phyloP scores from a whole-genome alignment of 2,113 vertebrate genomes.

The Crocuta crocuta region DNA sequence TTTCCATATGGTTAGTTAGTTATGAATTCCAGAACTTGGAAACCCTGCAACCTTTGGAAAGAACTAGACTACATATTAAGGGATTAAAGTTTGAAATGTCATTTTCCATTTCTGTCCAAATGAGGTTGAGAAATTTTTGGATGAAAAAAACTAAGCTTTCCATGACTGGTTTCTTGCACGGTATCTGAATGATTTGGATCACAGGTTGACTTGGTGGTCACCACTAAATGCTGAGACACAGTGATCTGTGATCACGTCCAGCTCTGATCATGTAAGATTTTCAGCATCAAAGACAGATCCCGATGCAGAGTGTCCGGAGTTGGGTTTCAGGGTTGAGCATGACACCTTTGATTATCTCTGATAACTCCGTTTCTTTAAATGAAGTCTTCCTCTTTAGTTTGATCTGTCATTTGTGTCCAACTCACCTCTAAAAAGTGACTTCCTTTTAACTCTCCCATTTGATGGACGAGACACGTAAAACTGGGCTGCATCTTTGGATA shows the following conservation, averaged over 20 bases:
- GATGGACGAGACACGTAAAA: background rate
- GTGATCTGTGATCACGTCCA: background rate
- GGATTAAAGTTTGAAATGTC: slow-evolving; percentile 77
- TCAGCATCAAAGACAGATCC: slow-evolving; percentile 58
- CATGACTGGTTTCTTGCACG: slow-evolving; percentile 28
- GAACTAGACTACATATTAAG: slow-evolving; percentile 74
- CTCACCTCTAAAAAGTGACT: background rate
- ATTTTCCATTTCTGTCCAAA: slow-evolving; percentile 77
- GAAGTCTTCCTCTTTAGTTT: background rate
- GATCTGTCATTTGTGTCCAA: slow-evolving; percentile 9
- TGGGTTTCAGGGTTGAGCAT: slow-evolving; percentile 28
- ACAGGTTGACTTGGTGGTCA: slow-evolving; percentile 50
- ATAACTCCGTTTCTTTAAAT: slow-evolving; percentile 35
- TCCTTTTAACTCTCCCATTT: slow-evolving; percentile 22
- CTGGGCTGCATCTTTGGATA: background rate
- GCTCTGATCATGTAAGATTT: background rate
- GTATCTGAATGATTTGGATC: slow-evolving; percentile 46
- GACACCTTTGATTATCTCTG: slow-evolving; percentile 24
- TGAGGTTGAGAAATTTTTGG: slow-evolving; percentile 60
- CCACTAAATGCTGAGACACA: background rate
- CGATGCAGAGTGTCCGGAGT: background rate
- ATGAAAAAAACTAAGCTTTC: slow-evolving; percentile 43
- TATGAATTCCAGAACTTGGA: slow-evolving; percentile 78
- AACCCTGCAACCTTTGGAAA: slow-evolving; percentile 75
- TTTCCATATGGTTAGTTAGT: slow-evolving; percentile 77